phyloP scores from a whole-genome alignment of 2,797 vertebrate genomes.

The Squalus acanthias region DNA sequence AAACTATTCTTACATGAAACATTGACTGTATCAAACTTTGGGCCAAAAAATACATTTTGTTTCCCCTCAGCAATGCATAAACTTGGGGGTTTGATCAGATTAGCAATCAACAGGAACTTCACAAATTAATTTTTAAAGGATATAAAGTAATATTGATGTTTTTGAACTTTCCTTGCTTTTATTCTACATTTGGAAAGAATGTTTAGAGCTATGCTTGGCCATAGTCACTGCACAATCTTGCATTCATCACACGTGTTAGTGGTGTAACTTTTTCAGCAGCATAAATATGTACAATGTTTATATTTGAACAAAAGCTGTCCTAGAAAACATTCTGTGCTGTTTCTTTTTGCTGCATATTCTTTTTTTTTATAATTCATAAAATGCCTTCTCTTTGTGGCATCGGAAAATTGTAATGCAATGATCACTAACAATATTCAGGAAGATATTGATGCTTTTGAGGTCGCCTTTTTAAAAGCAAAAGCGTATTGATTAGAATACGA shows the following conservation, averaged over 20 bases:
- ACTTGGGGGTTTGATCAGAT: not conserved
- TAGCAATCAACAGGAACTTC: not conserved
- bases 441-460: not conserved
- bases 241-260: not conserved
- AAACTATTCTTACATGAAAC: slow-evolving; percentile 8
- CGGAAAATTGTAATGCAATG: not conserved
- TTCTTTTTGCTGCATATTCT: not conserved
- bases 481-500: not conserved
- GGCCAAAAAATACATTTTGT: not conserved
- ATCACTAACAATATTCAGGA: not conserved
- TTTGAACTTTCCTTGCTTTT: not conserved
- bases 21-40: not conserved
- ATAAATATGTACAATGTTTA: not conserved
- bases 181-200: not conserved
- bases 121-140: not conserved
- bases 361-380: not conserved
- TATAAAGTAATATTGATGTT: not conserved
- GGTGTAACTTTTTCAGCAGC: not conserved
- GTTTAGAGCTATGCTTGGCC: not conserved
- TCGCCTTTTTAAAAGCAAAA: not conserved
- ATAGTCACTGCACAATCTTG: not conserved
- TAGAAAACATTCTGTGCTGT: not conserved
- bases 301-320: not conserved
- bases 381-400: not conserved
- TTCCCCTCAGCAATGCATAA: not conserved